Conservation (phyloP, 64 coral and sea anemone species). For the Cladopsammia gracilis region DNA sequence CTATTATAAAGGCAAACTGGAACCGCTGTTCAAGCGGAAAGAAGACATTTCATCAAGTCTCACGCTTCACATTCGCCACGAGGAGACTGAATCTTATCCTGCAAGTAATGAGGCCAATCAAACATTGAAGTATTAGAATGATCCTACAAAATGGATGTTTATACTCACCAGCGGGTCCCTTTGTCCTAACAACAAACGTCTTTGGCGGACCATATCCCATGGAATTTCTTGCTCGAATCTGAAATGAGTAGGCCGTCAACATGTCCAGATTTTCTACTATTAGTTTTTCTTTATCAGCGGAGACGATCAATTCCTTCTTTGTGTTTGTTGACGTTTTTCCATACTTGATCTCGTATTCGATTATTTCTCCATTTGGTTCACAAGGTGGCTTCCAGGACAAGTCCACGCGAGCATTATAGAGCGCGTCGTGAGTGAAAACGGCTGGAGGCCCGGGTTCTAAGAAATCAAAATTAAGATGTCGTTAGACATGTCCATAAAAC, state of each 20-base stretch:
- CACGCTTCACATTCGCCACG: no score
- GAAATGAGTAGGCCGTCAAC: conserved; percentile 74
- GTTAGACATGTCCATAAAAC: background rate
- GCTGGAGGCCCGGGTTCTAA: conserved; percentile 78
- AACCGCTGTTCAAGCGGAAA: no score
- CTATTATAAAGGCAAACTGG: no score
- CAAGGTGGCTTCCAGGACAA: conserved; percentile 81
- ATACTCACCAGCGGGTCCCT: conserved; percentile 73
- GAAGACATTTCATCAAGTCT: no score
- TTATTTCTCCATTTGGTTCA: conserved; percentile 86
- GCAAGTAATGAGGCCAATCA: no score
- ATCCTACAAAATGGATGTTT: no score
- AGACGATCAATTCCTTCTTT: conserved; percentile 12
- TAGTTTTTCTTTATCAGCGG: background rate
- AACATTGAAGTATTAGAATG: no score
- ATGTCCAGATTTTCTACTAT: conserved; percentile 48
- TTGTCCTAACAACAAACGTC: conserved; percentile 63
- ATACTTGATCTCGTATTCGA: conserved; percentile 72
- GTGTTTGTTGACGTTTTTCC: conserved; percentile 1
- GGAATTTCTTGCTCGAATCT: conserved; percentile 68
- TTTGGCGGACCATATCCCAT: conserved; percentile 76
- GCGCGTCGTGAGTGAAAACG: conserved; percentile 61
- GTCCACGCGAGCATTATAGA: conserved; percentile 86
- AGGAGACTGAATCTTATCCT: no score
- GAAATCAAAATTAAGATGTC: background rate